Percentiles rank a stretch among this genome's conserved stretches.
phyloP scores from a whole-genome alignment of 2,113 vertebrate species.

The Lasiurus cinereus region DNA sequence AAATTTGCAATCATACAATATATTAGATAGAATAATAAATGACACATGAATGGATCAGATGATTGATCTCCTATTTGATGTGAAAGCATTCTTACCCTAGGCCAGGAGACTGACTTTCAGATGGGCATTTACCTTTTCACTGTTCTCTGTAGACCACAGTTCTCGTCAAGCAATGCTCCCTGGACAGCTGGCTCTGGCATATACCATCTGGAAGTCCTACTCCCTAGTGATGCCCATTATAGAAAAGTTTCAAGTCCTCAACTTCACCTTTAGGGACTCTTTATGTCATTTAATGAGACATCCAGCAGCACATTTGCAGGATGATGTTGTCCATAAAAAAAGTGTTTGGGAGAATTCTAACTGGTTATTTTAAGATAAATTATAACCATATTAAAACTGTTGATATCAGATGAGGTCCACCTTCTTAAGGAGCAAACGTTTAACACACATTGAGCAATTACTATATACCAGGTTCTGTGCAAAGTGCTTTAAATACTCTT shows the following conservation, averaged over 20 bases:
- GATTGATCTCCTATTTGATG: neutral
- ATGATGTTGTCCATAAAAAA: conserved; percentile 4
- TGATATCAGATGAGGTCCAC: neutral
- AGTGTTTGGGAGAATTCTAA: neutral
- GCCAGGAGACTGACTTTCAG: conserved; percentile 46
- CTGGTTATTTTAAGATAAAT: conserved; percentile 42
- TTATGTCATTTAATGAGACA: conserved; percentile 67
- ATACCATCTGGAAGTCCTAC: conserved; percentile 70
- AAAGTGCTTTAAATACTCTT: neutral
- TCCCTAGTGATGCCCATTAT: conserved; percentile 61
- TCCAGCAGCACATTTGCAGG: neutral
- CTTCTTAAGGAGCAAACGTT: neutral
- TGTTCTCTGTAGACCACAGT: conserved; percentile 39
- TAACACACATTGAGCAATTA: conserved; percentile 29
- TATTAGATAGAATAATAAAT: neutral
- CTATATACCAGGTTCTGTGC: neutral
- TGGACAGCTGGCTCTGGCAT: conserved; percentile 67
- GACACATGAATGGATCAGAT: neutral
- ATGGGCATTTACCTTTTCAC: neutral
- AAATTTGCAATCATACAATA: neutral
- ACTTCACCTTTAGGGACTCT: conserved; percentile 75
- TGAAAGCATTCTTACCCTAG: neutral
- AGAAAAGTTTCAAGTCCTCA: conserved; percentile 61
- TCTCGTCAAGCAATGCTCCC: conserved; percentile 47
- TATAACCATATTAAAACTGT: neutral